Evolutionary conservation across 30 jellyfish, hydroid and myxozoan species (phyloP).

Genomic region (Clytia hemisphaerica): DNA sequence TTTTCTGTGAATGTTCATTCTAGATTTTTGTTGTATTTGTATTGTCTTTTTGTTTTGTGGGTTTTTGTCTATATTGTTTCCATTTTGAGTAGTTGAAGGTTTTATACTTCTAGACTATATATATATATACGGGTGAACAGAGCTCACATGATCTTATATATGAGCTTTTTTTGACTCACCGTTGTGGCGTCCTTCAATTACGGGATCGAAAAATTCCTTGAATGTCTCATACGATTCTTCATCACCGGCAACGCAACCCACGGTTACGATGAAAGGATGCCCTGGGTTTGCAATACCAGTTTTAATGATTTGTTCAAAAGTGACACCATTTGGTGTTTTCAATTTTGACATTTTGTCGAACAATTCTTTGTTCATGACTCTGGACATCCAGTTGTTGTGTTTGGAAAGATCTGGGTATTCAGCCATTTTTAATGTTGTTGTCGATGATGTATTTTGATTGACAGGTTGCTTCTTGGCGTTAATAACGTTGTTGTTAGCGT

Average conservation of each 20-base stretch:
- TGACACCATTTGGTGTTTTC: slow-evolving; percentile 46
- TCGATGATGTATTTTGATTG: too few species aligned
- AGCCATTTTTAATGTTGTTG: slow-evolving; percentile 7
- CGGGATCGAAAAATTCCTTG: slow-evolving; percentile 58
- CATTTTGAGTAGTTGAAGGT: too few species aligned
- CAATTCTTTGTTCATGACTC: slow-evolving; percentile 44
- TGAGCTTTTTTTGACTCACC: slow-evolving; percentile 40
- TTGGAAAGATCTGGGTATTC: slow-evolving; percentile 54
- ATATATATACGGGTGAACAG: too few species aligned
- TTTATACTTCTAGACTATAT: too few species aligned
- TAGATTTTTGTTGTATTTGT: too few species aligned
- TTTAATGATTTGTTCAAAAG: slow-evolving; percentile 62
- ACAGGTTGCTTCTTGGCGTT: too few species aligned
- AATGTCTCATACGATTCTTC: slow-evolving; percentile 60
- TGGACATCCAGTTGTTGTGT: slow-evolving; percentile 84
- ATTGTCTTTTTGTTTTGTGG: too few species aligned
- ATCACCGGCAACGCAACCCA: slow-evolving; percentile 90
- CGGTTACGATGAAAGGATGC: slow-evolving; percentile 85
- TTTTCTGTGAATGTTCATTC: too few species aligned
- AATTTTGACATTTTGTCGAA: slow-evolving; percentile 33
- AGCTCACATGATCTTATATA: too few species aligned
- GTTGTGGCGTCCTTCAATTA: slow-evolving; percentile 58
- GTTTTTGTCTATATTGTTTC: too few species aligned
- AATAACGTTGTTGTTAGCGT: too few species aligned
- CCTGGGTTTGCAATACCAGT: slow-evolving; percentile 98